Base-by-base conservation (phyloP, 2,113 vertebrate genomes). In the Eulemur rufifrons region DNA sequence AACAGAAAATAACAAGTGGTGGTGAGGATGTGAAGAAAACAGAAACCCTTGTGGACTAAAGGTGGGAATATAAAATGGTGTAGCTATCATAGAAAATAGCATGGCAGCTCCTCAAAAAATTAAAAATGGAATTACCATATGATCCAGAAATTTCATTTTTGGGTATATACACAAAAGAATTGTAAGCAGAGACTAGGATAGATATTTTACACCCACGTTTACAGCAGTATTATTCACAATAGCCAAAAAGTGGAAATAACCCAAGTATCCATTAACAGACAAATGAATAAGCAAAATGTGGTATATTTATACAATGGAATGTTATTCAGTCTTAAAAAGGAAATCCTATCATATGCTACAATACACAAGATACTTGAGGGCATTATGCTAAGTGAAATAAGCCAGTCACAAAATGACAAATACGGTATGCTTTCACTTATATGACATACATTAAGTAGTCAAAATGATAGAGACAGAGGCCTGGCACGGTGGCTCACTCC, bases 331-430 rank as follows among this genome's bases (percentile, higher is more conserved):
- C 66, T 86, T 61, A 14, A 73, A 77, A 78, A 54, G 10, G 15
- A 71, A 91, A 64, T 86, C 42, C 37, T 94, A 25, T 56, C 78
- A 61, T 37, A 63, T 68, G 18, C 52, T 37, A 66, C 20, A 52
- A 13, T 21, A 6, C 21, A 17, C 20, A 42, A 88, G 9, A 69
- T 85, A n/a, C 20, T 64, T 39, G 34, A 66, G 14, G 45, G 56
- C 7, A 78, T 77, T 42, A n/a, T 78, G 84, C 39, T 71, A 86
- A 88, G 12, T 81, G 37, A 91, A 94, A 92, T 77, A 83, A 73
- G 68, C 11, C 34, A 20, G 21, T 92, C 27, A n/a, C 39, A 20
- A 42, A 86, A 92, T 47, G 37, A 69, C 61, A 92, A 42, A 69
- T 32, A 56, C 5, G 59, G 3, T 59, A 10, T 73, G 50, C 54